Percentiles rank a stretch among this genome's conserved stretches.
Evolutionary conservation across 1,140 invertebrate species (phyloP).

Genomic region (Drosophila albomicans): DNA sequence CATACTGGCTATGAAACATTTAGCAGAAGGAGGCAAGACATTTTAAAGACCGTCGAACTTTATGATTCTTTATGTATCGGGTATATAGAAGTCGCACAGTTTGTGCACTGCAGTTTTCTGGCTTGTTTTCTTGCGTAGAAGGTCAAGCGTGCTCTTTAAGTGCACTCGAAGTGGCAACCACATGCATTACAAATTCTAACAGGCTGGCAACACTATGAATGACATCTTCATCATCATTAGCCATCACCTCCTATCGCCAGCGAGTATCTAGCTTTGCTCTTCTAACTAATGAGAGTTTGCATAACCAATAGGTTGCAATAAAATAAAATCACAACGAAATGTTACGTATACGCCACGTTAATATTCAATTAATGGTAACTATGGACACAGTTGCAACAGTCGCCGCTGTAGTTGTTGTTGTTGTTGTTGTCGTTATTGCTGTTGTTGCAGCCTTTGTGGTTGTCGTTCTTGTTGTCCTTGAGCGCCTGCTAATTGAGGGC

Average conservation of each 20-base stretch:
- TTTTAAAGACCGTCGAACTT: no score
- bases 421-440: slow-evolving; percentile 12
- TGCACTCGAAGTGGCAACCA: slow-evolving; percentile 40
- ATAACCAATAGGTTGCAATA: not conserved
- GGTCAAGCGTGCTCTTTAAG: slow-evolving; percentile 61
- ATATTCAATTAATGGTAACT: slow-evolving; percentile 67
- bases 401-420: not conserved
- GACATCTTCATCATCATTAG: not conserved
- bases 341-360: slow-evolving; percentile 56
- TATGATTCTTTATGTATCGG: not conserved
- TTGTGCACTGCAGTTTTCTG: not conserved
- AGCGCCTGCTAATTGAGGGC: slow-evolving; percentile 76
- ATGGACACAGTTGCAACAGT: slow-evolving; percentile 44
- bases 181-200: not conserved
- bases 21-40: no score
- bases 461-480: slow-evolving; percentile 70
- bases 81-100: not conserved
- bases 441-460: slow-evolving; percentile 40
- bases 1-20: no score
- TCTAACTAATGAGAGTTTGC: not conserved
- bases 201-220: slow-evolving; percentile 20
- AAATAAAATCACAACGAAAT: not conserved
- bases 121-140: slow-evolving; percentile 34
- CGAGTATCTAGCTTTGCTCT: slow-evolving; percentile 8
- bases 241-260: not conserved